phyloP scores from a whole-genome alignment of 92 coral and sea anemone species.

The Scolanthus callimorphus region DNA sequence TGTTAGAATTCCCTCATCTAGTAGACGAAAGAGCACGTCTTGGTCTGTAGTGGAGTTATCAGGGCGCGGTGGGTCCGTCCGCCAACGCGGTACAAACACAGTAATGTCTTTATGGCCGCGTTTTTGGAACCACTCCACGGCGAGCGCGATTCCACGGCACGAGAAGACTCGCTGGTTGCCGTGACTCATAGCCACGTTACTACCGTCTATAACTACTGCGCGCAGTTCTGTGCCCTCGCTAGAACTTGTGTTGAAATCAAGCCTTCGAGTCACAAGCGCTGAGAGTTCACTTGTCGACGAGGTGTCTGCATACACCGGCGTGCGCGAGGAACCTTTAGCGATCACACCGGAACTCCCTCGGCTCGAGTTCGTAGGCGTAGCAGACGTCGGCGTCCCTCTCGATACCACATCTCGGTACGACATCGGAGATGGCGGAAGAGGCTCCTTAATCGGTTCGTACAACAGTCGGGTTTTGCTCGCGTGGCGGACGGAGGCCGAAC shows the following conservation, averaged over 20 bases:
- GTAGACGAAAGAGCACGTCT: slow-evolving; percentile 52
- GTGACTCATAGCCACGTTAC: slow-evolving; percentile 98
- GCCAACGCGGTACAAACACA: slow-evolving; percentile 87
- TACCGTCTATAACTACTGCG: slow-evolving; percentile 92
- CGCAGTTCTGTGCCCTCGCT: slow-evolving; percentile 30
- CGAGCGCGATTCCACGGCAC: slow-evolving; percentile 80
- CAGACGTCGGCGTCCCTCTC: slow-evolving; percentile 25
- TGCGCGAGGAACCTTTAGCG: slow-evolving; percentile 7
- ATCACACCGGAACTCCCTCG: slow-evolving; percentile 1
- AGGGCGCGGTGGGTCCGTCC: slow-evolving; percentile 57
- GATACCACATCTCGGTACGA: slow-evolving; percentile 18
- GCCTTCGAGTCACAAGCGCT: not conserved
- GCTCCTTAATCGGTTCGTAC: not conserved
- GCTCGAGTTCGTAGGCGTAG: not conserved
- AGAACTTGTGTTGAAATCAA: not conserved
- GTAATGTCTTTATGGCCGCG: slow-evolving; percentile 91
- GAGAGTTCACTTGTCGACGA: not conserved
- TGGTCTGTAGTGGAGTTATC: slow-evolving; percentile 66
- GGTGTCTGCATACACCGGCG: not conserved
- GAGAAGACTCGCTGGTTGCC: slow-evolving; percentile 87
- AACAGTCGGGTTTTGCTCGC: slow-evolving; percentile 6
- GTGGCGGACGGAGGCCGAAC: slow-evolving; percentile 42
- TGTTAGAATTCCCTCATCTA: slow-evolving; percentile 35
- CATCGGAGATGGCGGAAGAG: not conserved
- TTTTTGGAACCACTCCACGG: slow-evolving; percentile 69